Evolutionary conservation across 1,140 invertebrate species (phyloP).

Genomic region (Latrodectus geometricus): DNA sequence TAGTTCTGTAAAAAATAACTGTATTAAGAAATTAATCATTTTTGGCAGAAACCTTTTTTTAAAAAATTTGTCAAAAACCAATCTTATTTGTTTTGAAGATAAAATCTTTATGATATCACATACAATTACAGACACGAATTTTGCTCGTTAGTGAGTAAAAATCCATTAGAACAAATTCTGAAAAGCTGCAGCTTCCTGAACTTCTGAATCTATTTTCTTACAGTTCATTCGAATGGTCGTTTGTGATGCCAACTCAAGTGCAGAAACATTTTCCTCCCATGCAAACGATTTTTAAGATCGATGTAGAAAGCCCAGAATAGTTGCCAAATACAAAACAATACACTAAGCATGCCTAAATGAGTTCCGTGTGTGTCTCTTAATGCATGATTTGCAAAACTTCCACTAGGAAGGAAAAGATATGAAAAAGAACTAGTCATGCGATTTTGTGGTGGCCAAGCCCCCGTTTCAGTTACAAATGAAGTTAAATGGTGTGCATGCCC

Average conservation of each 20-base stretch:
- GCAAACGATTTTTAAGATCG: background rate
- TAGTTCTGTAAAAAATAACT: too few species aligned
- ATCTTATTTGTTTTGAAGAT: too few species aligned
- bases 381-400: constrained; percentile 1
- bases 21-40: too few species aligned
- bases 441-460: constrained; percentile 15
- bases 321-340: background rate
- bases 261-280: background rate
- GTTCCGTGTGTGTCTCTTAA: background rate
- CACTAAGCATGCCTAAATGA: constrained; percentile 38
- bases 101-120: too few species aligned
- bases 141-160: too few species aligned
- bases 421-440: background rate
- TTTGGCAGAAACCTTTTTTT: too few species aligned
- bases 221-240: background rate
- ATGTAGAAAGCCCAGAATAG: background rate
- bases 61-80: too few species aligned
- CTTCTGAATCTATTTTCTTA: background rate
- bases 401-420: background rate
- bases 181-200: background rate
- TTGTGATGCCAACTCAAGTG: background rate
- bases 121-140: too few species aligned
- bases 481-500: constrained; percentile 43
- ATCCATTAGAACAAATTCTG: too few species aligned
- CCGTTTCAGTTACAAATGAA: background rate